phyloP scores from a whole-genome alignment of 2,797 vertebrate species.

The Sebastes aleutianus region DNA sequence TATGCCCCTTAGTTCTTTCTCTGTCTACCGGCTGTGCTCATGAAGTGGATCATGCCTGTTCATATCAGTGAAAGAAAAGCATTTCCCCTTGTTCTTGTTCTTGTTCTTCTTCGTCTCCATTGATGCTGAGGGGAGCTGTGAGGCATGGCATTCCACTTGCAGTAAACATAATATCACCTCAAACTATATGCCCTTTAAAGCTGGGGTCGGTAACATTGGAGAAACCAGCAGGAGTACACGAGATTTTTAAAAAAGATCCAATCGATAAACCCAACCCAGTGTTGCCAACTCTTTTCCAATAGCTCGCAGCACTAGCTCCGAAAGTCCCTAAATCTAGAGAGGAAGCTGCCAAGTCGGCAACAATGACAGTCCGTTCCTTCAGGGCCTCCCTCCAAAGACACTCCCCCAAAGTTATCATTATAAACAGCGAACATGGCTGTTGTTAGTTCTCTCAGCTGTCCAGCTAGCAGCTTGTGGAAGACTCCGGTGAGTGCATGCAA shows the following conservation, averaged over 20 bases:
- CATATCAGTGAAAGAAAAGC: constrained; percentile 38
- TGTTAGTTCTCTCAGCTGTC: no score
- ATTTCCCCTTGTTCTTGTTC: constrained; percentile 11
- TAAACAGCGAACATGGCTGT: no score
- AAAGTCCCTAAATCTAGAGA: not conserved
- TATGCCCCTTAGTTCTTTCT: not conserved
- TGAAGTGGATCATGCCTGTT: constrained; percentile 21
- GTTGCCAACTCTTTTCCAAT: not conserved
- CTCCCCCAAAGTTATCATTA: fast-evolving
- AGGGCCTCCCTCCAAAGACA: no score
- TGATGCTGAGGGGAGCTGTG: constrained; percentile 21
- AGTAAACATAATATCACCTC: constrained; percentile 6
- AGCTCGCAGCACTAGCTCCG: no score
- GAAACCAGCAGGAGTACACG: not conserved
- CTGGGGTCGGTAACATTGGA: not conserved
- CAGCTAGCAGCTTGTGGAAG: no score
- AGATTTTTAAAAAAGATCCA: not conserved
- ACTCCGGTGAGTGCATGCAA: no score
- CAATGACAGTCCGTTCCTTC: no score
- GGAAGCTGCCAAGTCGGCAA: no score
- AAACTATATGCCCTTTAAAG: not conserved
- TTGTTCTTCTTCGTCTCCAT: constrained; percentile 11
- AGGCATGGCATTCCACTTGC: not conserved
- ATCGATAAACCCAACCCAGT: not conserved
- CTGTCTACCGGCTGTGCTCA: constrained; percentile 1